phyloP scores from a whole-genome alignment of 1,140 invertebrate genomes.

The Magallana ariakensis region DNA sequence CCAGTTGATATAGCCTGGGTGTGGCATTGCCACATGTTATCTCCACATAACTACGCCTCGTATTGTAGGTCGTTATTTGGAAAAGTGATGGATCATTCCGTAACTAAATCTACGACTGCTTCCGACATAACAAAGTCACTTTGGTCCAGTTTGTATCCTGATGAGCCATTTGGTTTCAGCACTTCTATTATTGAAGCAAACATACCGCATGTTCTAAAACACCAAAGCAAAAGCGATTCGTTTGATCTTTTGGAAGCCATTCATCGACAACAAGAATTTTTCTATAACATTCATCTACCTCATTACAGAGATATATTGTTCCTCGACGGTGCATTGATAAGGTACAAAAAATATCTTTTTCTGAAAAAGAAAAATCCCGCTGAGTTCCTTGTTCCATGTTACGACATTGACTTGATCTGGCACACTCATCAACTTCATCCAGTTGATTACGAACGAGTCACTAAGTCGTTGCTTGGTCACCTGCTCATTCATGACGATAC shows the following conservation, averaged over 20 bases:
- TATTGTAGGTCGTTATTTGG: slow-evolving; percentile 76
- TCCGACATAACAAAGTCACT: slow-evolving; percentile 41
- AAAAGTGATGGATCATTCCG: slow-evolving; percentile 75
- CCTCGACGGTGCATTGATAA: slow-evolving; percentile 74
- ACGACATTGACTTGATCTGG: slow-evolving; percentile 81
- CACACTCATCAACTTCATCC: slow-evolving; percentile 81
- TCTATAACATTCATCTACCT: slow-evolving; percentile 81
- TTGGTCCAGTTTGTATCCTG: slow-evolving; percentile 59
- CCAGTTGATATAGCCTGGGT: slow-evolving; percentile 80
- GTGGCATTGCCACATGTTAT: slow-evolving; percentile 81
- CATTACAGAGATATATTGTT: slow-evolving; percentile 80
- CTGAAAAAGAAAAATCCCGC: slow-evolving; percentile 78
- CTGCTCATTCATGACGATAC: slow-evolving; percentile 79
- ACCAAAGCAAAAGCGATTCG: slow-evolving; percentile 55
- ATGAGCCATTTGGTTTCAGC: slow-evolving; percentile 57
- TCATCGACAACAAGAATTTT: slow-evolving; percentile 77
- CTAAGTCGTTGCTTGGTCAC: slow-evolving; percentile 75
- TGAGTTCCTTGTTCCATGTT: slow-evolving; percentile 81
- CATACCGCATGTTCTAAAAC: background rate
- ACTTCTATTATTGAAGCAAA: background rate
- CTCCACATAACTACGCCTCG: slow-evolving; percentile 75
- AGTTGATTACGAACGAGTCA: slow-evolving; percentile 77
- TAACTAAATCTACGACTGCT: slow-evolving; percentile 60
- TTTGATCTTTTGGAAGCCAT: slow-evolving; percentile 79
- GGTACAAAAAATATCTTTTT: slow-evolving; percentile 80